Evolutionary conservation across 2,113 vertebrate species (phyloP).

Genomic region (Mohoua ochrocephala): DNA sequence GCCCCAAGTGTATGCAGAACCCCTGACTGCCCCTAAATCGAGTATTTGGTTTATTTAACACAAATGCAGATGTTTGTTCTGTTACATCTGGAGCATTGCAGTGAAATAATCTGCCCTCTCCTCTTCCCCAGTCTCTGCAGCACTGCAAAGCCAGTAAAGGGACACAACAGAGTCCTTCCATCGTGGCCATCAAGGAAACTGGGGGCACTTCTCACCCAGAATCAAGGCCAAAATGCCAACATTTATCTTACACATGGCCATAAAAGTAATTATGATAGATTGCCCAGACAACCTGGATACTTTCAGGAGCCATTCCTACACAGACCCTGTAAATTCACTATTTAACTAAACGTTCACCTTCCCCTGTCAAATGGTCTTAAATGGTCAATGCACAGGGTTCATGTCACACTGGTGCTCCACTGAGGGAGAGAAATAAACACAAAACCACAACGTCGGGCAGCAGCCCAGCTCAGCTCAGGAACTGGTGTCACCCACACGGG

Average conservation of each 20-base stretch:
- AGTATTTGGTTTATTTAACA: background rate
- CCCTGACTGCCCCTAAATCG: background rate
- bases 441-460: background rate
- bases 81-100: background rate
- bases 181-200: background rate
- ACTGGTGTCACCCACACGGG: background rate
- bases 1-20: background rate
- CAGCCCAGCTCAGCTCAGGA: background rate
- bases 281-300: background rate
- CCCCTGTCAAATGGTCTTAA: background rate
- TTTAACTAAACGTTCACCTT: background rate
- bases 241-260: background rate
- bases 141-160: background rate
- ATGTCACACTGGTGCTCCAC: background rate
- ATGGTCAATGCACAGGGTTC: background rate
- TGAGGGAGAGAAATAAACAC: background rate
- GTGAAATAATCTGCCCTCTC: background rate
- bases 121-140: background rate
- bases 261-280: background rate
- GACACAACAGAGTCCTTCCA: background rate
- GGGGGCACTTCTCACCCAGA: background rate
- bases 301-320: background rate
- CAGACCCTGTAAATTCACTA: background rate
- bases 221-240: background rate
- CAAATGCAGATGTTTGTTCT: background rate